phyloP scores from a whole-genome alignment of 2,797 vertebrate genomes.

The Channa striata region DNA sequence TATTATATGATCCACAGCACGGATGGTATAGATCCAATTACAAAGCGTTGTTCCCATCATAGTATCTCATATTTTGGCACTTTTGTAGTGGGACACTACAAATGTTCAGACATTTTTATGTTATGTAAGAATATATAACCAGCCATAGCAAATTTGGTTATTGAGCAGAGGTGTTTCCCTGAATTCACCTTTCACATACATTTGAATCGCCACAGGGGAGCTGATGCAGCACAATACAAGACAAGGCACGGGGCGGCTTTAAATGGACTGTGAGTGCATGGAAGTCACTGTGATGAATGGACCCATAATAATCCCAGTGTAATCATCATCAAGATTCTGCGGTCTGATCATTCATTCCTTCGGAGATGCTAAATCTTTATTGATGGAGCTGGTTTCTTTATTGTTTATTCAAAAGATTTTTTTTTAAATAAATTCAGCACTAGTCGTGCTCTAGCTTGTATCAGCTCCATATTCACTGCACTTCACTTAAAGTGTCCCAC shows the following conservation, averaged over 20 bases:
- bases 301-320: constrained; percentile 45
- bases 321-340: constrained; percentile 48
- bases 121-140: constrained; percentile 42
- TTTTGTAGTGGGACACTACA: constrained; percentile 37
- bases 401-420: no score
- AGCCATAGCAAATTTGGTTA: constrained; percentile 35
- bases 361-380: constrained; percentile 24
- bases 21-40: constrained; percentile 14
- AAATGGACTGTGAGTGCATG: constrained; percentile 52
- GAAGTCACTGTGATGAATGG: constrained; percentile 44
- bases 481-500: constrained; percentile 12
- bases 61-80: constrained; percentile 56
- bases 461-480: neutral
- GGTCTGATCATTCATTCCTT: constrained; percentile 31
- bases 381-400: neutral
- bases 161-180: constrained; percentile 21
- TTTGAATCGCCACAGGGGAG: constrained; percentile 8
- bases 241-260: constrained; percentile 46
- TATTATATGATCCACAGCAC: neutral
- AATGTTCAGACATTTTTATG: constrained; percentile 34
- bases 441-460: neutral
- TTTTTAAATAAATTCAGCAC: neutral
- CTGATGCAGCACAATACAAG: constrained; percentile 16
- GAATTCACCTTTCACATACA: constrained; percentile 22
- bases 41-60: constrained; percentile 27